Conservation (phyloP, 30 jellyfish, hydroid and myxozoan genomes). For the Aurelia aurita complex sp. Pacific region DNA sequence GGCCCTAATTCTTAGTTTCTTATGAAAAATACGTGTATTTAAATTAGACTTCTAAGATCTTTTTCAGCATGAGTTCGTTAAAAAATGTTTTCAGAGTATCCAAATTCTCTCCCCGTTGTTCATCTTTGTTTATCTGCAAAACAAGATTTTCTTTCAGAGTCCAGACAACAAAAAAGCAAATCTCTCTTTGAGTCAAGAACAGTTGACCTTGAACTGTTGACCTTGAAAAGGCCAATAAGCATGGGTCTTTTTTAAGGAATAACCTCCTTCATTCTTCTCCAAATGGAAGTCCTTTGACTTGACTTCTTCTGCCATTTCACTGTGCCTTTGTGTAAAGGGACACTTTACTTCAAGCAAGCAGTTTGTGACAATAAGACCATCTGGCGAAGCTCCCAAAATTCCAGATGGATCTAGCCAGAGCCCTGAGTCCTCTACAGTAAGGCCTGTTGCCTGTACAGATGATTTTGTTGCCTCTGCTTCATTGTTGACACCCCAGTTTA, state of each 20-base stretch:
- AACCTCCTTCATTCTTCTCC: too few relatives aligned
- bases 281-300: too few relatives aligned
- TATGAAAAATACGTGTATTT: not conserved
- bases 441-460: not conserved
- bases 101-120: constrained; percentile 10
- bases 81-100: not conserved
- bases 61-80: not conserved
- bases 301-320: too few relatives aligned
- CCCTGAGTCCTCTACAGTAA: not conserved
- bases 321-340: constrained; percentile 19
- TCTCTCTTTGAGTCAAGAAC: not conserved
- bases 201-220: too few relatives aligned
- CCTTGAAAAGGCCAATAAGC: too few relatives aligned
- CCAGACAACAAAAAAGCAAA: constrained; percentile 29
- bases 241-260: too few relatives aligned
- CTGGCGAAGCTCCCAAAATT: constrained; percentile 4
- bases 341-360: constrained; percentile 30
- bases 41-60: not conserved
- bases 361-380: not conserved
- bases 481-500: constrained; percentile 32
- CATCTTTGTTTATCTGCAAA: not conserved
- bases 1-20: not conserved
- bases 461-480: constrained; percentile 34
- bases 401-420: constrained; percentile 18
- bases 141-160: not conserved